phyloP scores from a whole-genome alignment of 2,888 invertebrate species.

The Itoplectis maculator region DNA sequence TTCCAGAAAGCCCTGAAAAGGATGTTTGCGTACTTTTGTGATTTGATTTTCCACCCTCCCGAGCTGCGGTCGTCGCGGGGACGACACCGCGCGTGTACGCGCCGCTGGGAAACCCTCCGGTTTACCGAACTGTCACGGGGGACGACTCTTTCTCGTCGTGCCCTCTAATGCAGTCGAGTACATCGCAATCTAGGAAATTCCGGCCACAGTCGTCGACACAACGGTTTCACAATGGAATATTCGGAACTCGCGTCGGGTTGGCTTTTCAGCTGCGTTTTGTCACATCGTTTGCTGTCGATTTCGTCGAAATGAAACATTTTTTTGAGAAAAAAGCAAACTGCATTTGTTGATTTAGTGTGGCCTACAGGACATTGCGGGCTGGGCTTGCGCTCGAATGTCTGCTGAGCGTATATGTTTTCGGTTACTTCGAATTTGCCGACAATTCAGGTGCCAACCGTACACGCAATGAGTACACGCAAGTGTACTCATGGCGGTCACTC shows the following conservation, averaged over 20 bases:
- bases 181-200: neutral
- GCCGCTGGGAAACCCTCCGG: neutral
- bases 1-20: slow-evolving; percentile 1
- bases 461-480: neutral
- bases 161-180: neutral
- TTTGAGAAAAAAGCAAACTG: neutral
- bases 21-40: neutral
- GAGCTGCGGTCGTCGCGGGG: neutral
- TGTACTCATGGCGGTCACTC: slow-evolving; percentile 5
- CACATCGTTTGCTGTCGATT: too few relatives aligned
- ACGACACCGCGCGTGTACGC: too few relatives aligned
- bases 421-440: too few relatives aligned
- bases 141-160: neutral
- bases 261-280: neutral
- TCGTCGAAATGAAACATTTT: neutral
- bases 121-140: neutral
- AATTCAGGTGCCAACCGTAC: neutral
- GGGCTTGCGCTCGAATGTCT: slow-evolving; percentile 44
- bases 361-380: slow-evolving; percentile 57
- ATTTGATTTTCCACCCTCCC: neutral
- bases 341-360: slow-evolving; percentile 72
- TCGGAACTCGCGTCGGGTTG: neutral
- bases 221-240: neutral
- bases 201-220: neutral
- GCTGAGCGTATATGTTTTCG: neutral